Conservation (phyloP, 2,888 invertebrate genomes). For the Drosophila histrio region DNA sequence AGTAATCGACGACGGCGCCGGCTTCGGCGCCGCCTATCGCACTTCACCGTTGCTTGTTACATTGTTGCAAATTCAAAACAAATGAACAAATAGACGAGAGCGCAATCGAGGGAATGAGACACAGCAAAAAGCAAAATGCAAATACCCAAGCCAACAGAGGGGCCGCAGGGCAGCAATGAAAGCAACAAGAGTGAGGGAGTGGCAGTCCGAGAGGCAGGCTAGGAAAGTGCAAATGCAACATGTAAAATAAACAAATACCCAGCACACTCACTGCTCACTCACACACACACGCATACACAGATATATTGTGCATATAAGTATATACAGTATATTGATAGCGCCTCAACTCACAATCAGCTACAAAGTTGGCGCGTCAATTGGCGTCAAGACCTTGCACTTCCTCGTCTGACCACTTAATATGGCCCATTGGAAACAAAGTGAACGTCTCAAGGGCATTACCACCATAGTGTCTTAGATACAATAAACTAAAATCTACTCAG, state of each 20-base stretch:
- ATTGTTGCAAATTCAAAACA: slow-evolving; percentile 49
- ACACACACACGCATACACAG: not conserved
- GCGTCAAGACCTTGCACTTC: slow-evolving; percentile 56
- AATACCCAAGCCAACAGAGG: not conserved
- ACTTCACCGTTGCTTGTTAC: slow-evolving; percentile 42
- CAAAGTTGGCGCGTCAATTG: slow-evolving; percentile 51
- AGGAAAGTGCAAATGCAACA: slow-evolving; percentile 61
- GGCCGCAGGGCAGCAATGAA: not conserved
- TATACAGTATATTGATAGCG: slow-evolving; percentile 16
- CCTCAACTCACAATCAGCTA: slow-evolving; percentile 52
- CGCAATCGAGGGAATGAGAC: slow-evolving; percentile 15
- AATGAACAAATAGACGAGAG: slow-evolving; percentile 29
- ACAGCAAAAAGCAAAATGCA: not conserved
- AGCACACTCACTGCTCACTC: slow-evolving; percentile 5
- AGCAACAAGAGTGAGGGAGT: not conserved
- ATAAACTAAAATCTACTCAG: not conserved
- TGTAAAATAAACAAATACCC: slow-evolving; percentile 63
- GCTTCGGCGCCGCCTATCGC: slow-evolving; percentile 33
- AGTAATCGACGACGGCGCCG: slow-evolving; percentile 25
- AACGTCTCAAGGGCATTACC: slow-evolving; percentile 44
- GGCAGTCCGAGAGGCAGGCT: not conserved
- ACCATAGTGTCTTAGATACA: not conserved
- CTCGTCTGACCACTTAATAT: slow-evolving; percentile 41
- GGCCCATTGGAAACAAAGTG: slow-evolving; percentile 29
- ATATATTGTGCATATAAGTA: not conserved